A percentile compares a stretch with the other conserved stretches of the same genome.
These are phyloP conservation scores for Dorcus hopei DNA, from an alignment of 2,888 invertebrate species.

Conservation along the genomic window DNA sequence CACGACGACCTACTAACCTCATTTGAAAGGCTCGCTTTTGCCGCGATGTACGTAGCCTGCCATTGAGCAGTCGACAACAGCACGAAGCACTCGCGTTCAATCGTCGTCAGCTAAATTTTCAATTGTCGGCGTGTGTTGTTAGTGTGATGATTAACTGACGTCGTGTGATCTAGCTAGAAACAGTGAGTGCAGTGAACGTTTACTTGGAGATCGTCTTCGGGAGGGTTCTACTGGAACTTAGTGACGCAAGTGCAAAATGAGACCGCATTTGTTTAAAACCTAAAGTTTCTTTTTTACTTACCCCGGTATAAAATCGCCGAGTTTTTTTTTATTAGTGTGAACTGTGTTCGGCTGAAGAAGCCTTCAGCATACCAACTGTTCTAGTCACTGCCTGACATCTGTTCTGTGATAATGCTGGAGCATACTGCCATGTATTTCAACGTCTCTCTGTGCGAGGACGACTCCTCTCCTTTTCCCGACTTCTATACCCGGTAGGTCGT, in stretches of 20 bases:
- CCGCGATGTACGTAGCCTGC: constrained; percentile 40
- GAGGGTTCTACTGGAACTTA: not conserved
- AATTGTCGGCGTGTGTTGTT: constrained; percentile 1
- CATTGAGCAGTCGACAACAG: constrained; percentile 44
- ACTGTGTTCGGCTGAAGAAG: not conserved
- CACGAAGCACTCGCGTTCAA: constrained; percentile 14
- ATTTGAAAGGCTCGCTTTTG: constrained; percentile 54
- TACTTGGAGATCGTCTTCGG: not conserved
- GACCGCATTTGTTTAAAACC: too few relatives aligned
- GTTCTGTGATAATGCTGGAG: constrained; percentile 34
- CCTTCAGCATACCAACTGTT: constrained; percentile 21
- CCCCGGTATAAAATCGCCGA: too few relatives aligned
- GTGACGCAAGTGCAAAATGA: too few relatives aligned
- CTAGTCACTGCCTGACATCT: constrained; percentile 27
- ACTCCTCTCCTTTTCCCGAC: constrained; percentile 45
- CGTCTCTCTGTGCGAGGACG: constrained; percentile 43
- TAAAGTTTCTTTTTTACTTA: too few relatives aligned
- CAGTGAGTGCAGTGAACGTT: not conserved
- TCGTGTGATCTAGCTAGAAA: not conserved
- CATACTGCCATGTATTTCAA: constrained; percentile 48
- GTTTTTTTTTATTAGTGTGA: not conserved
- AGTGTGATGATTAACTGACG: not conserved
- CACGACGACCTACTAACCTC: constrained; percentile 69
- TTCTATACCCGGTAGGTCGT: constrained; percentile 46
- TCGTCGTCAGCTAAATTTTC: constrained; percentile 21